phyloP scores from a whole-genome alignment of 1,140 invertebrate genomes.

The Laupala kohalensis region DNA sequence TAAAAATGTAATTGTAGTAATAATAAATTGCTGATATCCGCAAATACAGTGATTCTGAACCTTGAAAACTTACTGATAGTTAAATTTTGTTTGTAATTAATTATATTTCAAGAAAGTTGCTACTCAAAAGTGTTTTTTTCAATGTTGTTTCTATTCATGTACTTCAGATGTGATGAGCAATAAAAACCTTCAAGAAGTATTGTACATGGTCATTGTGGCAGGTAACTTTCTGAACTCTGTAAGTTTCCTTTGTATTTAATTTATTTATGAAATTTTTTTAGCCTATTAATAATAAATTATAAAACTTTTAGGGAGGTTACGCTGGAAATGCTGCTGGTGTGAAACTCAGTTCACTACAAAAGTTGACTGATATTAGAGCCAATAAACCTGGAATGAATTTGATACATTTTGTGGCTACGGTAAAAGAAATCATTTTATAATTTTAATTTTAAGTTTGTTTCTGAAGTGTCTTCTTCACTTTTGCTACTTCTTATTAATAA shows the following conservation, averaged over 20 bases:
- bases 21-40: background rate
- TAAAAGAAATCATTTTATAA: conserved; percentile 26
- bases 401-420: conserved; percentile 86
- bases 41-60: background rate
- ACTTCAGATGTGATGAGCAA: conserved; percentile 58
- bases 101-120: too few species aligned
- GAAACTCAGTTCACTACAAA: conserved; percentile 85
- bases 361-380: conserved; percentile 86
- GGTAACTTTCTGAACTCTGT: conserved; percentile 92
- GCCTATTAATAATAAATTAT: background rate
- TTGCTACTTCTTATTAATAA: background rate
- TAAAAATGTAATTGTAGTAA: background rate
- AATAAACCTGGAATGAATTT: conserved; percentile 96
- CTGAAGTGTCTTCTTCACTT: too few species aligned
- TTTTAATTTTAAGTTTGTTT: background rate
- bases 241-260: conserved; percentile 23
- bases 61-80: too few species aligned
- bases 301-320: conserved; percentile 71
- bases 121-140: background rate
- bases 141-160: background rate
- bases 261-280: background rate
- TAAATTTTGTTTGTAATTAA: too few species aligned
- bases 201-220: conserved; percentile 83
- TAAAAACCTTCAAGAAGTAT: conserved; percentile 66
- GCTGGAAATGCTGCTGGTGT: conserved; percentile 95